Base-by-base conservation (phyloP, 2,797 vertebrate species). In the Tympanoctomys barrerae region DNA sequence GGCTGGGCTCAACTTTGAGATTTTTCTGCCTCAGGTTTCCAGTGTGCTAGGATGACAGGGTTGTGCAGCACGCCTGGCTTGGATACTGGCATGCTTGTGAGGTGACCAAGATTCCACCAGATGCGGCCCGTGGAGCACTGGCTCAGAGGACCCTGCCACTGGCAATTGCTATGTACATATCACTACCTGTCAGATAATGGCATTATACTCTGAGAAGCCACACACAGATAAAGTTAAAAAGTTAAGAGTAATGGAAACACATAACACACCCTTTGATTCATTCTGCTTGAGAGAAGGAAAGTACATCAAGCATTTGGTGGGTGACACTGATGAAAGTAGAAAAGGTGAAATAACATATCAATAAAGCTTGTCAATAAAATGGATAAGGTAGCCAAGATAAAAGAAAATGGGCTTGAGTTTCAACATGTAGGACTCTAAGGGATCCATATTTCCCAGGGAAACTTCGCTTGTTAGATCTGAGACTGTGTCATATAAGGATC, bases 171-270 rank as follows among this genome's bases (percentile, higher is more conserved):
- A 36, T 39, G 26, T 52, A 52, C 16, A 59, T 2, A 80, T 13
- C 10, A 52, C 16, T 91, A 39, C 70, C 54, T 84, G 8, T n/a
- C 26, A 66, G n/a, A 22, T 46, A 57, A 49, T 31, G 24, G 11
- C 57, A n/a, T 24, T 42, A 1, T n/a, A 59, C 31, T 39, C 16
- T 64, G 42, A 52, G 85, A 88, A 93, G 2, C 28, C 62, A 64
- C 36, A 49, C 3, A 57, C 13, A 94, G 90, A 83, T 80, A 54
- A 94, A 83, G n/a, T 6, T 62, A 68, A 81, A 54, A 95, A 83
- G n/a, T 6, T 62, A 68, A 81, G 1, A 7, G 28, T 66, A 84
- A 84, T 0, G 54, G 57, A n/a, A 61, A 62, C 22, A 81, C 57
- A n/a, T 77, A 87, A 49, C 64, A 36, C 7, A 11, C 31, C 13